Conservation (phyloP, 23 tunicate species). For the Corella eumyota region DNA sequence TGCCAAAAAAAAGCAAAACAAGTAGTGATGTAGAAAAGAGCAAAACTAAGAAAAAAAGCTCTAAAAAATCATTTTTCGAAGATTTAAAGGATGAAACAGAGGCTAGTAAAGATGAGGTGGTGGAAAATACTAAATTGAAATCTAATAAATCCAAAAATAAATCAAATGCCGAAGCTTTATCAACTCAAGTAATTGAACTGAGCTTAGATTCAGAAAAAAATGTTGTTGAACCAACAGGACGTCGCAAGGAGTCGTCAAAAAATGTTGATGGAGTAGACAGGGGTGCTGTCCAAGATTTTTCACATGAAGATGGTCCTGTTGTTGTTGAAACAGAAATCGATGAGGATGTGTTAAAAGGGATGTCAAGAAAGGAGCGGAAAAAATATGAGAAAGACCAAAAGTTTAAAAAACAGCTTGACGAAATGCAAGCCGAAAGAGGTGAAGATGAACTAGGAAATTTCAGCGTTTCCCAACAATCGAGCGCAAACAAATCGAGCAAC, state of each 20-base stretch:
- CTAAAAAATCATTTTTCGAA: slow-evolving; percentile 78
- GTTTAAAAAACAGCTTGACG: slow-evolving; percentile 56
- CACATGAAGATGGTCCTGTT: slow-evolving; percentile 87
- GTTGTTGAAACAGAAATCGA: slow-evolving; percentile 28
- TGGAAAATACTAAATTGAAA: slow-evolving; percentile 15
- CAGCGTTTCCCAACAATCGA: slow-evolving; percentile 58
- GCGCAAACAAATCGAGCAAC: slow-evolving; percentile 4
- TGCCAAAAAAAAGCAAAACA: too few species aligned
- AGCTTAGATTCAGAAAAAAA: too few species aligned
- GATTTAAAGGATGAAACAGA: slow-evolving; percentile 61
- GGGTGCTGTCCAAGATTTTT: slow-evolving; percentile 70
- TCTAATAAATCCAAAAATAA: slow-evolving; percentile 13
- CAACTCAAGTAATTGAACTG: neutral
- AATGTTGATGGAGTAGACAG: slow-evolving; percentile 11
- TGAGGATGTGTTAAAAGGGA: slow-evolving; percentile 75
- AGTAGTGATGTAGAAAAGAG: neutral
- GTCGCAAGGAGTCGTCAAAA: neutral
- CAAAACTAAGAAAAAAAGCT: slow-evolving; percentile 21
- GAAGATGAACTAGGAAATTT: slow-evolving; percentile 85
- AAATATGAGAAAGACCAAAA: slow-evolving; percentile 62
- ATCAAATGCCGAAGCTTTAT: too few species aligned
- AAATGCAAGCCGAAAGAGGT: slow-evolving; percentile 54
- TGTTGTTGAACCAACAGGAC: too few species aligned
- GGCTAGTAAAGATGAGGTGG: slow-evolving; percentile 8
- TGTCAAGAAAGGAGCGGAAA: slow-evolving; percentile 93